Conservation (phyloP, 92 coral and sea anemone genomes). For the Porites rus region DNA sequence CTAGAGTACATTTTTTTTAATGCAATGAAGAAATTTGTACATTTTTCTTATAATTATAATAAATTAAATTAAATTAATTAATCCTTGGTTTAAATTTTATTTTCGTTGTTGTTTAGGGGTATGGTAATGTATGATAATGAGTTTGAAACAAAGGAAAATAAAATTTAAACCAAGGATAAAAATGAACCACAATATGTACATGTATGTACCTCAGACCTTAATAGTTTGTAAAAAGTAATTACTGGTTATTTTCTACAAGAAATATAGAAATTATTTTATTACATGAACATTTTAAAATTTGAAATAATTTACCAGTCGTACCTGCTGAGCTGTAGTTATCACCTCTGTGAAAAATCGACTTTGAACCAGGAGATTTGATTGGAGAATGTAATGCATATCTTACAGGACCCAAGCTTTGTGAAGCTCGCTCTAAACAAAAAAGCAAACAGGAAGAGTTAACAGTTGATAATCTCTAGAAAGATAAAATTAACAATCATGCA, state of each 20-base stretch:
- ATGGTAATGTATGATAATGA: too few relatives aligned
- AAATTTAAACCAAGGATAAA: too few relatives aligned
- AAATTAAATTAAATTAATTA: too few relatives aligned
- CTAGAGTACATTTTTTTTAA: too few relatives aligned
- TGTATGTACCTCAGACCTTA: too few relatives aligned
- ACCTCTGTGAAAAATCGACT: not conserved
- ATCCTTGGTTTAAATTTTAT: too few relatives aligned
- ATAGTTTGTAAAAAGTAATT: too few relatives aligned
- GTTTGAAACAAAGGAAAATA: too few relatives aligned
- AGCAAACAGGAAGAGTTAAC: not conserved
- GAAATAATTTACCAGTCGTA: not conserved
- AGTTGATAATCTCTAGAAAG: not conserved
- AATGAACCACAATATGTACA: too few relatives aligned
- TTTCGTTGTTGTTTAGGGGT: too few relatives aligned
- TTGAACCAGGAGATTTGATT: constrained; percentile 55
- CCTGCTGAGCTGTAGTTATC: constrained; percentile 79
- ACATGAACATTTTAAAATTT: not conserved
- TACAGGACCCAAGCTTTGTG: constrained; percentile 80
- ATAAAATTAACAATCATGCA: not conserved
- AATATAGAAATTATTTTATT: not conserved
- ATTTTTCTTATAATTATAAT: too few relatives aligned
- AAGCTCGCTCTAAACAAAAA: constrained; percentile 66
- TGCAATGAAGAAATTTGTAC: too few relatives aligned
- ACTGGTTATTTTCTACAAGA: not conserved
- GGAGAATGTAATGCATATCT: constrained; percentile 78